Evolutionary conservation across 2,888 invertebrate species (phyloP), one percentile per base, ranked within the genome.

Genomic region (Ormia ochracea): DNA sequence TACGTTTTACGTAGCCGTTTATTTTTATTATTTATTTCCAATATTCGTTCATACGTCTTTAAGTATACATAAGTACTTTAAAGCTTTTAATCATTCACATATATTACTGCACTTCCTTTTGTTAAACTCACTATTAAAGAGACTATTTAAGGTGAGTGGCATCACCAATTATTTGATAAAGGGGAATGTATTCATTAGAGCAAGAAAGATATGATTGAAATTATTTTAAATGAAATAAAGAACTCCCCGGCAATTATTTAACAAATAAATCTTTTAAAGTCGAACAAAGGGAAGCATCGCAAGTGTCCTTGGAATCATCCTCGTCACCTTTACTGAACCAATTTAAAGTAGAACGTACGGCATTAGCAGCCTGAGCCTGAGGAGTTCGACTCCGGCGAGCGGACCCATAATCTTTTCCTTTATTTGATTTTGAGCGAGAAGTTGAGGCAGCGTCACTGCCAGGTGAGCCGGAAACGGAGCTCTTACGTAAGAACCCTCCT

Each of bases 201-300:
- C 4, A 17, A 3, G 0, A 26, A 12, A 31, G 10, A 17, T 5
- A 54, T 36, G 10, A 36, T 28, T 12, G 9, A 56, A 69, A 82
- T 83, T 83, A 84, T 65, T 84, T 83, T 61, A 85, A 81, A 72
- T 83, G 84, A 82, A 85, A 85, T 58, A 84, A 85, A 69, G 85
- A 83, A 70, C 82, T 85, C 83, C 84, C 85, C 82, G 85, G 83
- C 81, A 87, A 87, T 90, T 93, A 94, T 93, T 96, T 96, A 87
- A 95, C 96, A 89, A 96, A 96, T 63, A 96, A 93, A 90, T 96
- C 96, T 90, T 96, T 96, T 65, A 96, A 90, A 52, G 96, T 94
- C 82, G 95, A 93, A 90, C 96, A 96, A 83, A 96, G 92, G 31
- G 94, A 94, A 45, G 95, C 93, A 85, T 96, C 96, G 90, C 95